Percentiles rank a stretch among this genome's conserved stretches.
phyloP scores from a whole-genome alignment of 1,140 invertebrate genomes.

The Paracyclopina nana region DNA sequence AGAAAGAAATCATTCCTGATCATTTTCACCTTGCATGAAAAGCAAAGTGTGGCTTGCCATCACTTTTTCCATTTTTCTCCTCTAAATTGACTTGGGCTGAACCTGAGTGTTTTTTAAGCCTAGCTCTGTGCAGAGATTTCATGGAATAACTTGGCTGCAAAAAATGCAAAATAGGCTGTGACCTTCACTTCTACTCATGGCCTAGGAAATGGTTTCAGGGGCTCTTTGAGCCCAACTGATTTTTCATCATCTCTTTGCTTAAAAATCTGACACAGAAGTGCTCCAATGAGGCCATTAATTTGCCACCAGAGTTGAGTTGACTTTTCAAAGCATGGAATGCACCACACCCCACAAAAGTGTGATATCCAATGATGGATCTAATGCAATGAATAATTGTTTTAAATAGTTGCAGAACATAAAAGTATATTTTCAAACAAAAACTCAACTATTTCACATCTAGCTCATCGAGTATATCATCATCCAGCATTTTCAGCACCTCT shows the following conservation, averaged over 20 bases:
- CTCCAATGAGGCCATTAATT: conserved; percentile 10
- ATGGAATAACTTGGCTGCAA: too few relatives aligned
- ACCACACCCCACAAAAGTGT: too few relatives aligned
- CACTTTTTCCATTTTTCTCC: background rate
- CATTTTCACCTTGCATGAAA: conserved; percentile 3
- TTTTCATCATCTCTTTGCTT: conserved; percentile 1
- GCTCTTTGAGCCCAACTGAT: background rate
- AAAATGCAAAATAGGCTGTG: too few relatives aligned
- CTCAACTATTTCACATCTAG: conserved; percentile 6
- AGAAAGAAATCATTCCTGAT: conserved; percentile 13
- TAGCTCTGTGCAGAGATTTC: too few relatives aligned
- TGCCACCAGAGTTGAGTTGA: conserved; percentile 12
- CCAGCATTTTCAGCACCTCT: conserved; percentile 6
- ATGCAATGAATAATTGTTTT: too few relatives aligned
- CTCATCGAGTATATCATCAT: conserved; percentile 15
- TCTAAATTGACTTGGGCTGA: background rate
- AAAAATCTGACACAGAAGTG: conserved; percentile 11
- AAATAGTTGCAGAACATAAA: too few relatives aligned
- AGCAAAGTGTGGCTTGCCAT: background rate
- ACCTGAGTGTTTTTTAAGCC: conserved; percentile 7
- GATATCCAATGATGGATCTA: too few relatives aligned
- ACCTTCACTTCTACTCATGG: background rate
- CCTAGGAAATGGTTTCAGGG: background rate
- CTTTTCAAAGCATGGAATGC: too few relatives aligned
- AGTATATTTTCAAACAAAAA: background rate